Conservation (phyloP, 2,888 invertebrate species). For the Cerceris ruficornis region DNA sequence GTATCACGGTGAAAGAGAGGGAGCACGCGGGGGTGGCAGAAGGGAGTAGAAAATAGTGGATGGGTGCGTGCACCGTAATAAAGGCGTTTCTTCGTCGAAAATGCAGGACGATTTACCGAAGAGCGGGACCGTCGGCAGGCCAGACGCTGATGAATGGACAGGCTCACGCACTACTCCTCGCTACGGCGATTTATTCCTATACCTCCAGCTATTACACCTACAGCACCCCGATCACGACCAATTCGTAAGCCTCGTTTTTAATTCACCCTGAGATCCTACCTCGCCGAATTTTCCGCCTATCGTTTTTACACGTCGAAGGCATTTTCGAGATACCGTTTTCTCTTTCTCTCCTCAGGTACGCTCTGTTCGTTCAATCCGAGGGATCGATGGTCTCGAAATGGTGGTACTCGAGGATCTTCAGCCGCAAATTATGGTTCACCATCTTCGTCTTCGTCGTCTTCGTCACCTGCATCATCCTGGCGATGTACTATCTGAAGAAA, state of each 20-base stretch:
- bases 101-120: conserved; percentile 68
- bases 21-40: conserved; percentile 10
- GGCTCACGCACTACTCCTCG: conserved; percentile 63
- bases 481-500: conserved; percentile 61
- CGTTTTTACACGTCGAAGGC: neutral
- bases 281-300: too few relatives aligned
- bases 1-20: conserved; percentile 44
- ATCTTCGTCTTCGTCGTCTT: conserved; percentile 56
- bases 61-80: conserved; percentile 60
- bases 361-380: conserved; percentile 67
- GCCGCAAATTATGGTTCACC: conserved; percentile 59
- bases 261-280: too few relatives aligned
- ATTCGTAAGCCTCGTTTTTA: conserved; percentile 43
- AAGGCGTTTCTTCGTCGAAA: conserved; percentile 62
- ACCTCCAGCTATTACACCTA: conserved; percentile 63
- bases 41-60: conserved; percentile 45
- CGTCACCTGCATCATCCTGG: conserved; percentile 50
- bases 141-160: conserved; percentile 62
- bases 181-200: conserved; percentile 58
- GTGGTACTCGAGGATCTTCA: conserved; percentile 71
- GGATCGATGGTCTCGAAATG: conserved; percentile 62
- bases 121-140: conserved; percentile 38
- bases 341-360: conserved; percentile 58
- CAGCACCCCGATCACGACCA: conserved; percentile 54
- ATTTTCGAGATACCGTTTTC: neutral